phyloP scores from a whole-genome alignment of 2,888 invertebrate genomes.

The Protophormia terraenovae region DNA sequence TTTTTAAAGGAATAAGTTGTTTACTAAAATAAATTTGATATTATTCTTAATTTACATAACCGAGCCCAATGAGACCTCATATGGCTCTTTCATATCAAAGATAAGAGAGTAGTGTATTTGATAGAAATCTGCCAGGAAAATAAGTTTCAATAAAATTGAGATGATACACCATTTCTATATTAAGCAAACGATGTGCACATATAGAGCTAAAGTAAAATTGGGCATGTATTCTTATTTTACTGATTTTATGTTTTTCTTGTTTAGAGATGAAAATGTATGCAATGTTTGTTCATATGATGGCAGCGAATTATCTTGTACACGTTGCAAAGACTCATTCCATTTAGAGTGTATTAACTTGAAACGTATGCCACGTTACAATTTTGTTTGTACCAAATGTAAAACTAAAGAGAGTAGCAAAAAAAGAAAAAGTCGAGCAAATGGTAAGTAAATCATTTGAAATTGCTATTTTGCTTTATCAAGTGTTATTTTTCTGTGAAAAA shows the following conservation, averaged over 20 bases:
- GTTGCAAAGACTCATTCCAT: conserved; percentile 84
- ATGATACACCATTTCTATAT: no score
- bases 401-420: conserved; percentile 67
- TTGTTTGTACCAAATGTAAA: conserved; percentile 85
- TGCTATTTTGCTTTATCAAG: no score
- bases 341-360: conserved; percentile 87
- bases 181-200: no score
- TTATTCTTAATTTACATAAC: not conserved
- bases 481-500: no score
- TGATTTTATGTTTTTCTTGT: conserved; percentile 13
- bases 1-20: no score
- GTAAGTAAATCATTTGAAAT: conserved; percentile 48
- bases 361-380: conserved; percentile 84
- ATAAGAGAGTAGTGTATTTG: no score
- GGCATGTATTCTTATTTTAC: no score
- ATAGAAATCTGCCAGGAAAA: no score
- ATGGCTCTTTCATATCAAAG: no score
- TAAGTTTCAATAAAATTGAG: no score
- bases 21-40: not conserved
- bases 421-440: conserved; percentile 70
- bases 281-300: conserved; percentile 77
- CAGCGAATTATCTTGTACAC: conserved; percentile 75
- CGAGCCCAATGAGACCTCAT: no score
- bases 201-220: no score
- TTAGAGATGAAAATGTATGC: conserved; percentile 76